phyloP scores from a whole-genome alignment of 2,888 invertebrate species.

The Lepidonotus clava region DNA sequence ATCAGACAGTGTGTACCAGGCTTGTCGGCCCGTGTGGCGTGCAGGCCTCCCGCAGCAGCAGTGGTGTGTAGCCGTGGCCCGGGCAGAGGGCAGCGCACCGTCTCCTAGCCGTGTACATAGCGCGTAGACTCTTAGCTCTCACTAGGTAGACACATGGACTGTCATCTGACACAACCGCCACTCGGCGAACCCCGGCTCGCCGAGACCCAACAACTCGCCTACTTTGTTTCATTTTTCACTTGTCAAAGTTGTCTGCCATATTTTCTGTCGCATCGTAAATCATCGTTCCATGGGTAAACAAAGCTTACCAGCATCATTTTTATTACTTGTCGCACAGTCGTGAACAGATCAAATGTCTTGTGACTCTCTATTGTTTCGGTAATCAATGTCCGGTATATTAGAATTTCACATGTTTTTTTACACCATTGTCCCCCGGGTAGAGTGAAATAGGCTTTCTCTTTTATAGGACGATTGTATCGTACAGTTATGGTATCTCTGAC shows the following conservation, averaged over 20 bases:
- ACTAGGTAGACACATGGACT: not conserved
- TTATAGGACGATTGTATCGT: not conserved
- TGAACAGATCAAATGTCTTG: no score
- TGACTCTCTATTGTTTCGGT: not conserved
- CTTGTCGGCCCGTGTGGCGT: not conserved
- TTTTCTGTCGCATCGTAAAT: not conserved
- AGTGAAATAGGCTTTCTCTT: not conserved
- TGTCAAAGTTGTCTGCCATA: not conserved
- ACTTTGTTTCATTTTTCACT: not conserved
- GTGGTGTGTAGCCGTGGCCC: not conserved
- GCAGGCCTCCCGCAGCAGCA: not conserved
- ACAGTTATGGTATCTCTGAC: not conserved
- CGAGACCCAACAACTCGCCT: not conserved
- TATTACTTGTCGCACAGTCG: no score
- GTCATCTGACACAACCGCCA: not conserved
- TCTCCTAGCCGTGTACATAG: not conserved
- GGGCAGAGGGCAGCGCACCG: not conserved
- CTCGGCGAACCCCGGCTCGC: not conserved
- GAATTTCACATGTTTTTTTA: not conserved
- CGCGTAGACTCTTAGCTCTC: not conserved
- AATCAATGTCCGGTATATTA: not conserved
- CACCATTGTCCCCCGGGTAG: not conserved
- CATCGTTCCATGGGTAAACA: no score
- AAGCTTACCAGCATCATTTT: no score
- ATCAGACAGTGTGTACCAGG: not conserved